Base-by-base conservation (phyloP, 2,113 vertebrate species). In the Bujurquina vittata region DNA sequence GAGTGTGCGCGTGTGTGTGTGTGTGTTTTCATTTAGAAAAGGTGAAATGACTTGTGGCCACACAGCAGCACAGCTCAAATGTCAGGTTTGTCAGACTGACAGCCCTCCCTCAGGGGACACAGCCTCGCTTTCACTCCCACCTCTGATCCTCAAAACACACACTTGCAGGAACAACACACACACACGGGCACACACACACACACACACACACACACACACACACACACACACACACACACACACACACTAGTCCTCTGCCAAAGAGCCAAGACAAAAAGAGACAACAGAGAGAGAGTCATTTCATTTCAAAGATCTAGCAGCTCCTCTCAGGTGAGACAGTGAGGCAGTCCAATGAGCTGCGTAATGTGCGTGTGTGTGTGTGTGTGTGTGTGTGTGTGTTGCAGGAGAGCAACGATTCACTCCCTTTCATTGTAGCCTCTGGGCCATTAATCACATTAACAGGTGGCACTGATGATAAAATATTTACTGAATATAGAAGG, bases 401-500 rank as follows among this genome's bases (percentile, higher is more conserved):
- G 29, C 23, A 0, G 22, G 56, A 23, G 63, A 73, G 80, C 6
- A 78, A 23, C 78, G 58, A 76, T 12, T 80, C 9, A 9, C 78
- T 84, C 46, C 57, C 81, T 76, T 86, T 75, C 65, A 83, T 81
- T 76, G 79, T 59, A 62, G 26, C 58, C 69, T 55, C 23, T 14
- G 26, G 60, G 76, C 65, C 88, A 92, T 91, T 90, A 88, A 91
- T 88, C 79, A 90, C 58, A 90, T 85, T 80, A 92, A 86, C 91
- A 94, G 92, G 84, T 92, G 90, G 86, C 80, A 83, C 58, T 77
- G 75, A 88, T 83, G 85, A 92, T 94, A 91, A 94, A 93, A 90
- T 81, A 88, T 62, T 29, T 67, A 49, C 60, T 75, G 69, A 84
- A 87, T 62, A 60, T 75, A 49, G 87, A 81, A 72, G 57, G 57